Evolutionary conservation across 30 jellyfish, hydroid and myxozoan species (phyloP), one percentile per base, ranked within the genome.

Genomic region (Sanderia malayensis): DNA sequence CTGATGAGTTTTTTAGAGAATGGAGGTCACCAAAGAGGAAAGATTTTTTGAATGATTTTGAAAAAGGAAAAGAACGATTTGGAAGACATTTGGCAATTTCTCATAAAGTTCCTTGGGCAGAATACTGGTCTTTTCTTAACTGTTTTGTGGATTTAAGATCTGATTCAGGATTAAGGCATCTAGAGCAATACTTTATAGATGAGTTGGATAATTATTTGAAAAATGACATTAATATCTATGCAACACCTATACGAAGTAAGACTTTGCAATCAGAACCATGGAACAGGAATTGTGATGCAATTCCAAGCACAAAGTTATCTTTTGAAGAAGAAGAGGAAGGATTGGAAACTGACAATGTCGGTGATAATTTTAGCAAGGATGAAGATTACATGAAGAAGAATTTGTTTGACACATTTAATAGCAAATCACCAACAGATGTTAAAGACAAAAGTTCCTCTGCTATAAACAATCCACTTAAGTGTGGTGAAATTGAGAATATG

Each of bases 11-110:
- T 34, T 31, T 46, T 19, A 46, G 28, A 0, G 46, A n/a, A 30
- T 86, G 94, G 96, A 86, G 77, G 52, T 67, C 83, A 0, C 88
- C 81, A 1, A 58, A 71, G 23, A 67, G 71, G 64, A 44, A 71
- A 21, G 70, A 77, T 37, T 65, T 65, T 27, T n/a, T 26, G 67
- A 61, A 81, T n/a, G 98, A 91, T 80, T 82, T 70, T 67, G 96
- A 91, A 28, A 91, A 91, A 78, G 98, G 98, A 24, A 66, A 84
- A 32, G 98, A 91, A 65, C 29, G 98, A 41, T 21, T 70, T 63
- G 98, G 98, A 55, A 47, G 98, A 58, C 58, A 52, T 19, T 71
- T 91, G 32, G 91, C 98, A 0, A 29, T 29, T 4, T 44, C 62
- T 25, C 90, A 78, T 23, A 85, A 74, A 6, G 82, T 91, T 4